Conservation (phyloP, 2,888 invertebrate genomes). For the Lacanobia oleracea region DNA sequence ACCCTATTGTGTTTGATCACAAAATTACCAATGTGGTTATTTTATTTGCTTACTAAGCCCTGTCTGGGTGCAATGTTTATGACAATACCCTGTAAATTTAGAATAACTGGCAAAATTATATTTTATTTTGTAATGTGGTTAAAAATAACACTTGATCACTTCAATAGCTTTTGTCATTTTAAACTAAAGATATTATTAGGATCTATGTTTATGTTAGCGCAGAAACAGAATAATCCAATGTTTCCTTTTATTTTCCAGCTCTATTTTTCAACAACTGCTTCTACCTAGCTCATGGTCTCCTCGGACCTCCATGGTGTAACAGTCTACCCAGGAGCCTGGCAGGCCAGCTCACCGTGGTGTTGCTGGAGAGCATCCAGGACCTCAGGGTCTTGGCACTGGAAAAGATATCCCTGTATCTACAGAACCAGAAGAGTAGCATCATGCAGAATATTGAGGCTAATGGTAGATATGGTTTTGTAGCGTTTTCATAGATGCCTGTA, state of each 20-base stretch:
- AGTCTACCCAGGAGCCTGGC: conserved; percentile 77
- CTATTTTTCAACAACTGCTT: conserved; percentile 89
- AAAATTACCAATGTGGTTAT: no score
- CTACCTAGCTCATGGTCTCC: conserved; percentile 86
- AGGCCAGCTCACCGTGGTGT: conserved; percentile 75
- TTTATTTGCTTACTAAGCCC: no score
- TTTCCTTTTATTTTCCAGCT: conserved; percentile 73
- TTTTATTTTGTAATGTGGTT: no score
- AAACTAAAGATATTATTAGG: no score
- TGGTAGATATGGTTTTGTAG: conserved; percentile 71
- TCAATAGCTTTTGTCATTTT: no score
- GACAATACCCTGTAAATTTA: no score
- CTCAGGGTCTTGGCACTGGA: conserved; percentile 84
- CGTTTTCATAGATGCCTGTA: neutral
- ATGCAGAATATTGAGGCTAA: conserved; percentile 78
- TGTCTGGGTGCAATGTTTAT: no score
- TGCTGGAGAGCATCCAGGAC: conserved; percentile 85
- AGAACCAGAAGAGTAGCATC: conserved; percentile 82
- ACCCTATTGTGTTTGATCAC: no score
- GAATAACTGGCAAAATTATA: no score
- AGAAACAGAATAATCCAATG: no score
- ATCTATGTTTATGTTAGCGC: no score
- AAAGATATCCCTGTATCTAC: conserved; percentile 85
- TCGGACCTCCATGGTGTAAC: conserved; percentile 87
- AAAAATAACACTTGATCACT: no score